Evolutionary conservation across 35 echinoderm and acorn worm genomes (phyloP).

Genomic region (Apostichopus japonicus): DNA sequence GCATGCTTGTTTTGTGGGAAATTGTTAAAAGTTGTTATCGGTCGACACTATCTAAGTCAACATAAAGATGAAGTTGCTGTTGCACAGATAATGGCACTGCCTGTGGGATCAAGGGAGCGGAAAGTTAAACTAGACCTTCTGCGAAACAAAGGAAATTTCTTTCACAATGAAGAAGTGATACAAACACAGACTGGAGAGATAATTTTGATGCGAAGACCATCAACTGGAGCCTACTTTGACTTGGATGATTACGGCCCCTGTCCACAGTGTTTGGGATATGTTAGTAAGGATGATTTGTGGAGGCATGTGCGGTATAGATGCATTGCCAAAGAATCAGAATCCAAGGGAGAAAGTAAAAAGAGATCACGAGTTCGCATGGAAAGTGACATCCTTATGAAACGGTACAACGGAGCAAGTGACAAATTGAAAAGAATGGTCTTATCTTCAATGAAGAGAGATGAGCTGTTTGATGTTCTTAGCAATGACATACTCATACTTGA

Average conservation of each 20-base stretch:
- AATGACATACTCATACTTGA: conserved; percentile 12
- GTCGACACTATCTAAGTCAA: not conserved
- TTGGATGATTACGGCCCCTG: not conserved
- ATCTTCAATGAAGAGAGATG: conserved; percentile 15
- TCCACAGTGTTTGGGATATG: conserved; percentile 1
- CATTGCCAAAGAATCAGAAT: not conserved
- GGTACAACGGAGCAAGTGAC: not conserved
- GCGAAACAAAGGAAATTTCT: not conserved
- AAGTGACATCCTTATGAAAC: not conserved
- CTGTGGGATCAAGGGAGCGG: not conserved
- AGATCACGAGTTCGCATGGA: not conserved
- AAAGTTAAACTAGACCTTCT: conserved; percentile 7
- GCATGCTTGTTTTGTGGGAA: not conserved
- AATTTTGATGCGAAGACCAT: not conserved
- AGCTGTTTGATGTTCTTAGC: conserved; percentile 26
- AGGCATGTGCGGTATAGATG: not conserved
- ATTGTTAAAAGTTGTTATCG: not conserved
- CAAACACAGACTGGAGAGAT: not conserved
- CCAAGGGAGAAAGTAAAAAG: not conserved
- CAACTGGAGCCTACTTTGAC: not conserved
- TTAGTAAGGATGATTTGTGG: conserved; percentile 1
- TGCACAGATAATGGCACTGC: not conserved
- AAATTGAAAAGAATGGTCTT: conserved; percentile 28
- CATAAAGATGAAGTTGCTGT: not conserved
- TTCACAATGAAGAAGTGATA: not conserved